A percentile compares a stretch with the other conserved stretches of the same genome.
phyloP scores from a whole-genome alignment of 2,888 invertebrate genomes.

The Metallyticus violacea region DNA sequence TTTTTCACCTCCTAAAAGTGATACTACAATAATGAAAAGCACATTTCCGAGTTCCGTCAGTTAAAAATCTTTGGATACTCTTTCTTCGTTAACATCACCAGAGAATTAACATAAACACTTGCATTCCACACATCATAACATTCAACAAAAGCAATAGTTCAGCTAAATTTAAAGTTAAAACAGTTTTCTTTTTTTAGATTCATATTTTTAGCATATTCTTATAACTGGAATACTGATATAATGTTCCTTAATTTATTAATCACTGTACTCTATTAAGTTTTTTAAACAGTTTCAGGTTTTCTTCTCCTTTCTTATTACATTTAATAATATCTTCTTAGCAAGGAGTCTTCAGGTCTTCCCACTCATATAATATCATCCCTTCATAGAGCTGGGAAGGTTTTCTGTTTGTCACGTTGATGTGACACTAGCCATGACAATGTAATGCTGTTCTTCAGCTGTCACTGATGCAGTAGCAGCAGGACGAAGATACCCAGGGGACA shows the following conservation, averaged over 20 bases:
- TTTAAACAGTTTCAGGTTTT: background rate
- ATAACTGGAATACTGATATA: background rate
- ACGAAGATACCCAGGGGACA: constrained; percentile 25
- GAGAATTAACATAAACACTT: background rate
- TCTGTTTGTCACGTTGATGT: constrained; percentile 25
- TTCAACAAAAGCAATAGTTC: background rate
- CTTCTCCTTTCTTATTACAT: background rate
- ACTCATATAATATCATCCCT: background rate
- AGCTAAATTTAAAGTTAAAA: background rate
- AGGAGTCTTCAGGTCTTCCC: background rate
- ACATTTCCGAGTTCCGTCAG: background rate
- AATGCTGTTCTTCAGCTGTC: constrained; percentile 32
- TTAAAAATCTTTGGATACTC: background rate
- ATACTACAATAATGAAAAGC: background rate
- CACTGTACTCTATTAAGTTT: background rate
- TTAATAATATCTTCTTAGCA: background rate
- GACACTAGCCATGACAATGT: constrained; percentile 37
- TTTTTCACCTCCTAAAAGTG: background rate
- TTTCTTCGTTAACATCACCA: background rate
- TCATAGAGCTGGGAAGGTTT: background rate
- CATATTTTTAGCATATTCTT: background rate
- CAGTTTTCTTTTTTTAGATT: background rate
- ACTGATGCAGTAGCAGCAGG: background rate
- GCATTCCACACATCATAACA: background rate
- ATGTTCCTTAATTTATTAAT: background rate